Percentiles rank a stretch among this genome's conserved stretches.
phyloP scores from a whole-genome alignment of 1,140 invertebrate genomes.

The Aphaenogaster ashmeadi region DNA sequence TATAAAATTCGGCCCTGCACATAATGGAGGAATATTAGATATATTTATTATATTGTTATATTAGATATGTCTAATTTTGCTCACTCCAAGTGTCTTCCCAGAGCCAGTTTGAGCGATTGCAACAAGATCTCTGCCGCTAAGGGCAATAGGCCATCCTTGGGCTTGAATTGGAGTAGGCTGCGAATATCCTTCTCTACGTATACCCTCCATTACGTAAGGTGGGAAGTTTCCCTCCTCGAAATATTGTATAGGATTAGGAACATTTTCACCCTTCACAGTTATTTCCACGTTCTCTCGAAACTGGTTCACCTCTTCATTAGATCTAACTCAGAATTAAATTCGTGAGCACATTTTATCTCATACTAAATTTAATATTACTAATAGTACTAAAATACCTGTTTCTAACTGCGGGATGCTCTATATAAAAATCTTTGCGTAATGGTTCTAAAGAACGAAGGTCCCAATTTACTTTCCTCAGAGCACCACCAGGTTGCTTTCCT shows the following conservation, averaged over 20 bases:
- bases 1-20: too few species aligned
- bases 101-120: conserved; percentile 93
- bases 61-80: conserved; percentile 89
- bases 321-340: conserved; percentile 81
- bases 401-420: conserved; percentile 88
- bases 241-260: conserved; percentile 89
- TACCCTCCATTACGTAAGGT: conserved; percentile 87
- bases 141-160: conserved; percentile 91
- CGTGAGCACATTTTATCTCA: neutral
- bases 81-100: conserved; percentile 90
- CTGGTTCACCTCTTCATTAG: conserved; percentile 87
- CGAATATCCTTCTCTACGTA: conserved; percentile 88
- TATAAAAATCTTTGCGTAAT: conserved; percentile 92
- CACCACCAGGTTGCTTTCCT: conserved; percentile 87
- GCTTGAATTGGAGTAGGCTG: conserved; percentile 90
- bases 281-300: conserved; percentile 88
- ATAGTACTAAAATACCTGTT: conserved; percentile 83
- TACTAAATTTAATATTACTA: conserved; percentile 20
- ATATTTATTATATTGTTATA: conserved; percentile 86
- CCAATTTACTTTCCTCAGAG: conserved; percentile 90
- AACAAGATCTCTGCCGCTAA: conserved; percentile 91
- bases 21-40: too few species aligned
- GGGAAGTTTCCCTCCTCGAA: conserved; percentile 91
- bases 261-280: conserved; percentile 88
- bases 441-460: conserved; percentile 88